Evolutionary conservation across 2,113 vertebrate genomes (phyloP).

Genomic region (Gavialis gangeticus): DNA sequence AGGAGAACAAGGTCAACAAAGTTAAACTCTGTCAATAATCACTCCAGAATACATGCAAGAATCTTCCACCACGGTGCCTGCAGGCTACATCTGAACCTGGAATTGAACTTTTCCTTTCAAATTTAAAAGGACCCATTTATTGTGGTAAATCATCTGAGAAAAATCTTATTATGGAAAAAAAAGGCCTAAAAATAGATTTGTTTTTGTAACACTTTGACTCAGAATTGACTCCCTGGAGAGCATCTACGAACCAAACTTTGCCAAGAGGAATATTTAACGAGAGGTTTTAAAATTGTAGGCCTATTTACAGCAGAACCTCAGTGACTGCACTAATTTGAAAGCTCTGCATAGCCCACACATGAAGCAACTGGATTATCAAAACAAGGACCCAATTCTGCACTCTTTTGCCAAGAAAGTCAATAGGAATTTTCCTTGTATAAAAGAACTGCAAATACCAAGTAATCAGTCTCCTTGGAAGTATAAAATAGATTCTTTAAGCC

Average conservation of each 20-base stretch:
- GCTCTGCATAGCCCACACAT: neutral
- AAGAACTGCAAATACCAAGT: rapidly evolving
- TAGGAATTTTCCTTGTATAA: rapidly evolving
- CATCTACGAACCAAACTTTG: neutral
- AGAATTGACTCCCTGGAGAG: neutral
- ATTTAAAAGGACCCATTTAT: slow-evolving; percentile 46
- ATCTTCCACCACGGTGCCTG: slow-evolving; percentile 1
- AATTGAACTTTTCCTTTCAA: slow-evolving; percentile 21
- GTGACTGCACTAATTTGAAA: neutral
- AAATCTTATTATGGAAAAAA: slow-evolving; percentile 36
- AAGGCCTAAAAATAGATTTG: slow-evolving; percentile 34
- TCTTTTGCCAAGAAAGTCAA: rapidly evolving
- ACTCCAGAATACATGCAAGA: slow-evolving; percentile 4
- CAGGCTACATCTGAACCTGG: slow-evolving; percentile 39
- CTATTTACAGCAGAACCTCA: neutral
- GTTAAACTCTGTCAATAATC: slow-evolving; percentile 67
- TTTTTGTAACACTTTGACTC: neutral
- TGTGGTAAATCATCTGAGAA: slow-evolving; percentile 39
- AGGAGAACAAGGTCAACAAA: slow-evolving; percentile 57
- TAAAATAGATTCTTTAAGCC: neutral
- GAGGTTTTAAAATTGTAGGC: slow-evolving; percentile 24
- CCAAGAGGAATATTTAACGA: slow-evolving; percentile 47
- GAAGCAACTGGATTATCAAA: neutral
- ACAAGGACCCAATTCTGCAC: rapidly evolving
- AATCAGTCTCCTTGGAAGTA: rapidly evolving